Evolutionary conservation across 1,140 invertebrate genomes (phyloP).

Genomic region (Homalodisca vitripennis): DNA sequence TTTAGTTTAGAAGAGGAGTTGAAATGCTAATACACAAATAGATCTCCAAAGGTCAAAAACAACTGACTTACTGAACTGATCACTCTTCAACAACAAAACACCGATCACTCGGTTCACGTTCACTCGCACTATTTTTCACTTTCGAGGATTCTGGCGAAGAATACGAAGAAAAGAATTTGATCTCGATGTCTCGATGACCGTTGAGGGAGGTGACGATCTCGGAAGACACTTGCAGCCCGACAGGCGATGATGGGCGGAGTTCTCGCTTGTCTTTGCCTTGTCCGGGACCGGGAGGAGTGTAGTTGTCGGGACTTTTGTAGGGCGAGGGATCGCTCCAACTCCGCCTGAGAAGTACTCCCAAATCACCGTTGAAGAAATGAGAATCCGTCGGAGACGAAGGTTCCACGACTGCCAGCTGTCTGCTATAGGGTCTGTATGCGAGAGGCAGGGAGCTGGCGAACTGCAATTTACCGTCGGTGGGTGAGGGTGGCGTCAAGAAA

Average conservation of each 20-base stretch:
- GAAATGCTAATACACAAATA: no score
- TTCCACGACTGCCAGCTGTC: slow-evolving; percentile 32
- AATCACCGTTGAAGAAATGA: slow-evolving; percentile 36
- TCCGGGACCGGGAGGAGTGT: background rate
- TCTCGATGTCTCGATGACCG: slow-evolving; percentile 73
- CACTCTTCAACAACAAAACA: slow-evolving; percentile 19
- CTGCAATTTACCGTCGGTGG: slow-evolving; percentile 19
- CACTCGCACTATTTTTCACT: background rate
- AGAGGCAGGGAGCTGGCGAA: slow-evolving; percentile 13
- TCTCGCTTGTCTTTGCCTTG: background rate
- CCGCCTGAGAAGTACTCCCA: slow-evolving; percentile 50
- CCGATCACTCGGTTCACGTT: background rate
- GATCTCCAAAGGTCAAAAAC: no score
- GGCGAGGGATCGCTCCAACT: slow-evolving; percentile 62
- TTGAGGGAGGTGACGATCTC: slow-evolving; percentile 75
- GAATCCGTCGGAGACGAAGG: slow-evolving; percentile 37
- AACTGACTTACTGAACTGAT: slow-evolving; percentile 6
- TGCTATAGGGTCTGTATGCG: slow-evolving; percentile 31
- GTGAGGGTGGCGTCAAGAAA: slow-evolving; percentile 48
- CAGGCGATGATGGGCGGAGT: slow-evolving; percentile 35
- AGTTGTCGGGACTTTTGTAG: slow-evolving; percentile 5
- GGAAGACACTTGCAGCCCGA: slow-evolving; percentile 65
- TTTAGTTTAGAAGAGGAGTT: no score
- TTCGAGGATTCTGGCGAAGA: background rate
- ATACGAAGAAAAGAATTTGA: slow-evolving; percentile 64